Evolutionary conservation across 2,113 vertebrate species (phyloP).

Genomic region (Sinocyclocheilus grahami): DNA sequence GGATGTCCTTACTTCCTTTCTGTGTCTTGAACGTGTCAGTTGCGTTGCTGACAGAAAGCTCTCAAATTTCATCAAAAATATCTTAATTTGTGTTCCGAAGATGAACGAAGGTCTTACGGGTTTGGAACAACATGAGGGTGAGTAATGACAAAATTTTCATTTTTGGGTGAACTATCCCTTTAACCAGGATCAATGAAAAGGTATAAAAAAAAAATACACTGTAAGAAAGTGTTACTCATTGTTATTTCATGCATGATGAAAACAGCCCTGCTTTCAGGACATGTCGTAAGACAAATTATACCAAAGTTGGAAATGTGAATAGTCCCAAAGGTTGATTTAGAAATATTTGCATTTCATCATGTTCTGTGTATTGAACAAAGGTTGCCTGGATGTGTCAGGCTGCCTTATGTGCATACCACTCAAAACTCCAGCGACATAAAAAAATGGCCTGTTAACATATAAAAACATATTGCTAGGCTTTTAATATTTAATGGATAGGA

Average conservation of each 20-base stretch:
- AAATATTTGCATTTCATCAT: slow-evolving; percentile 22
- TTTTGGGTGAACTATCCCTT: no score
- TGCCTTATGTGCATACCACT: background rate
- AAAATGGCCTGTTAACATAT: background rate
- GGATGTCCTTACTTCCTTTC: no score
- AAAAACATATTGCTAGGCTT: background rate
- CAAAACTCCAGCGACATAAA: background rate
- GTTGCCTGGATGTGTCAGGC: background rate
- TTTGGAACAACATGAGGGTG: no score
- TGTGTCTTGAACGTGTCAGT: no score
- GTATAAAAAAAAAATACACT: background rate
- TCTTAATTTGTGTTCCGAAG: no score
- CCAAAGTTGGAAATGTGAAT: slow-evolving; percentile 1
- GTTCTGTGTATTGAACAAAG: slow-evolving; percentile 23
- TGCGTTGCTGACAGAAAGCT: no score
- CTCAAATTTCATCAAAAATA: no score
- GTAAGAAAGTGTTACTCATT: background rate
- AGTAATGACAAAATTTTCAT: no score
- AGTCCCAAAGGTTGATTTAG: slow-evolving; percentile 14
- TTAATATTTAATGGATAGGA: background rate
- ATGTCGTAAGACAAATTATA: slow-evolving; percentile 10
- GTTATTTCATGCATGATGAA: background rate
- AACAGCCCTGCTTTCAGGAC: background rate
- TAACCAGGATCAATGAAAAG: background rate
- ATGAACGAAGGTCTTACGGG: no score